Evolutionary conservation across 2,113 vertebrate species (phyloP).

Genomic region (Osmerus eperlanus): DNA sequence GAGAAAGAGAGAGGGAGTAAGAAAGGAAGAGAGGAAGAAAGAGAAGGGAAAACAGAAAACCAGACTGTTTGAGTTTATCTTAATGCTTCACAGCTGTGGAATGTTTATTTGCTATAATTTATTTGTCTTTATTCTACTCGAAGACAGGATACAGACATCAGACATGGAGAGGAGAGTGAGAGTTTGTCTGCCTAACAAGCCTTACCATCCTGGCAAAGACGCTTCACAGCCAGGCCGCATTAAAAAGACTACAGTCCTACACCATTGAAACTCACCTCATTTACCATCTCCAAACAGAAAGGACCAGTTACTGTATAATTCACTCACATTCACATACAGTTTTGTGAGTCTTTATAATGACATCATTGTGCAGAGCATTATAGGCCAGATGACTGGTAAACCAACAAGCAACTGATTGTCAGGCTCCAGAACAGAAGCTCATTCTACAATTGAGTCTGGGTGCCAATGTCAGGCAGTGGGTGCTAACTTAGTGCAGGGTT

Average conservation of each 20-base stretch:
- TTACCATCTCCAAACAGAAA: no score
- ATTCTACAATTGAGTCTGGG: not conserved
- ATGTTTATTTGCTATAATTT: slow-evolving; percentile 33
- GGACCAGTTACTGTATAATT: no score
- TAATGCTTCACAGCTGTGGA: slow-evolving; percentile 37
- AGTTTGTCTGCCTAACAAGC: slow-evolving; percentile 35
- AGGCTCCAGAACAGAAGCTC: not conserved
- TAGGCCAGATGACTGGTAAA: not conserved
- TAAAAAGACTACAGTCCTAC: slow-evolving; percentile 5
- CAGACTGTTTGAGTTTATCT: slow-evolving; percentile 45
- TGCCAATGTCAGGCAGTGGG: not conserved
- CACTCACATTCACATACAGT: no score
- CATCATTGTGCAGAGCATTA: not conserved
- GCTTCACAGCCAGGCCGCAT: not conserved
- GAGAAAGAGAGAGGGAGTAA: slow-evolving; percentile 8
- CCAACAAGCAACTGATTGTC: not conserved
- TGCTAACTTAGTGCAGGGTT: not conserved
- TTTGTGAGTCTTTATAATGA: not conserved
- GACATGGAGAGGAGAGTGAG: slow-evolving; percentile 4
- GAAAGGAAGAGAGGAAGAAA: not conserved
- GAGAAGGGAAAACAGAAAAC: slow-evolving; percentile 4
- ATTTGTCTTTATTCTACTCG: slow-evolving; percentile 52
- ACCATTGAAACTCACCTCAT: no score
- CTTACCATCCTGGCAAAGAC: not conserved
- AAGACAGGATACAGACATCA: slow-evolving; percentile 20